Evolutionary conservation across 2,888 invertebrate genomes (phyloP).

Genomic region (Xylophagus ater): DNA sequence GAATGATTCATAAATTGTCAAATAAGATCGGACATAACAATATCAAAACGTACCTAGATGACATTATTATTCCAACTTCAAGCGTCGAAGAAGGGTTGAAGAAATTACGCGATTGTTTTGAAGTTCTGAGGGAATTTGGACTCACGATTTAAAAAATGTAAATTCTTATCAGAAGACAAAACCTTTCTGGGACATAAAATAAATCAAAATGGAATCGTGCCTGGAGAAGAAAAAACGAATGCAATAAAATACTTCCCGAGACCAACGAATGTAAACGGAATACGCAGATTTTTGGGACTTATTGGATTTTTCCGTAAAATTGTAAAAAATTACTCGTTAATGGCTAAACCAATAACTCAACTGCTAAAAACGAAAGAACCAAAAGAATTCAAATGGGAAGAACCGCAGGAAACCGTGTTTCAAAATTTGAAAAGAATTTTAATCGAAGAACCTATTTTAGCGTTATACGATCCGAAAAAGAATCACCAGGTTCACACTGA

Average conservation of each 20-base stretch:
- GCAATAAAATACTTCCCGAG: constrained; percentile 20
- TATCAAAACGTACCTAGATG: constrained; percentile 22
- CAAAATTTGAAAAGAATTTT: constrained; percentile 21
- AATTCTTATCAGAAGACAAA: constrained; percentile 19
- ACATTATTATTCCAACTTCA: constrained; percentile 21
- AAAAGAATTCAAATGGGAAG: constrained; percentile 14
- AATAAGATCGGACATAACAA: too few relatives aligned
- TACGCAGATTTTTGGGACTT: constrained; percentile 25
- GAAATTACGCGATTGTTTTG: constrained; percentile 18
- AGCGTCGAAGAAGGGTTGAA: constrained; percentile 19
- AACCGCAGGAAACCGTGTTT: constrained; percentile 23
- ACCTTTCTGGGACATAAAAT: constrained; percentile 24
- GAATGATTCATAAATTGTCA: not conserved
- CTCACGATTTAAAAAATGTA: constrained; percentile 21
- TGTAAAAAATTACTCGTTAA: constrained; percentile 19
- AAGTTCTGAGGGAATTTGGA: constrained; percentile 10
- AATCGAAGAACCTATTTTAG: constrained; percentile 22
- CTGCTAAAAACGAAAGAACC: constrained; percentile 16
- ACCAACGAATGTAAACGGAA: constrained; percentile 21
- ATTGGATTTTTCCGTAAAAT: constrained; percentile 26
- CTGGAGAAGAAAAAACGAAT: constrained; percentile 21
- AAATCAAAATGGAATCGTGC: constrained; percentile 20
- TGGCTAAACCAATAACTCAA: constrained; percentile 21
- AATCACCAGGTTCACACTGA: constrained; percentile 29
- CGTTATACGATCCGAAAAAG: constrained; percentile 19